Evolutionary conservation across 2,113 vertebrate genomes (phyloP), one percentile per base, ranked within the genome.

Genomic region (Chlamydotis undulata): DNA sequence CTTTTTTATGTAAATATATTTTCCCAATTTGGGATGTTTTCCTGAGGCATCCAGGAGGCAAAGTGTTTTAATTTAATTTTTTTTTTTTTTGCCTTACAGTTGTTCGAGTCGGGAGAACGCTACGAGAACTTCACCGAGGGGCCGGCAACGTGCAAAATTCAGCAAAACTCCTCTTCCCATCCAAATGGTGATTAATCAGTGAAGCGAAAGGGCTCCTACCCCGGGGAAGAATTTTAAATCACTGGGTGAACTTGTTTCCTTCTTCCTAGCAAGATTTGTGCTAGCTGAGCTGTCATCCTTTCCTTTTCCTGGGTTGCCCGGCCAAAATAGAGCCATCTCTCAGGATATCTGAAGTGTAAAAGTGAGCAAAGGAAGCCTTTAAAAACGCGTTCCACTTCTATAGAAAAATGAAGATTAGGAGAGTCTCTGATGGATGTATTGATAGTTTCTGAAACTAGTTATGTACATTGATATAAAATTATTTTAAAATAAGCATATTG

Each of bases 1-100:
- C 53, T 14, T 11, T 2, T 9, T 2, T 0, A 5, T 2, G 24
- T 5, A 3, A 15, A 75, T 49, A 1, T 4, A 2, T 25, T 29
- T 28, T 14, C 55, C 50, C 16, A 0, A 0, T 0, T 15, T 9
- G 53, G 29, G 33, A 6, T n/a, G 14, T 55, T 88, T 57, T 57
- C 24, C 71, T 8, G 7, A 8, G 14, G 11, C 12, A 35, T 35
- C 9, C 37, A 3, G 39, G 39, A 23, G 35, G 25, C 6, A 9
- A 67, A 49, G 26, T 9, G 28, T 2, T 69, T 23, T 10, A 5
- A 19, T 45, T 52, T 9, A 41, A 41, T 41, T 28, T 13, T 1
- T 19, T 41, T 1, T 10, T 16, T 53, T 26, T 26, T 14, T 16
- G 17, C 25, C 5, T 14, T 8, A 1, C 8, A 2, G 19, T 6